Evolutionary conservation across 2,113 vertebrate genomes (phyloP).

Genomic region (Stomatorhinus ivindoensis): DNA sequence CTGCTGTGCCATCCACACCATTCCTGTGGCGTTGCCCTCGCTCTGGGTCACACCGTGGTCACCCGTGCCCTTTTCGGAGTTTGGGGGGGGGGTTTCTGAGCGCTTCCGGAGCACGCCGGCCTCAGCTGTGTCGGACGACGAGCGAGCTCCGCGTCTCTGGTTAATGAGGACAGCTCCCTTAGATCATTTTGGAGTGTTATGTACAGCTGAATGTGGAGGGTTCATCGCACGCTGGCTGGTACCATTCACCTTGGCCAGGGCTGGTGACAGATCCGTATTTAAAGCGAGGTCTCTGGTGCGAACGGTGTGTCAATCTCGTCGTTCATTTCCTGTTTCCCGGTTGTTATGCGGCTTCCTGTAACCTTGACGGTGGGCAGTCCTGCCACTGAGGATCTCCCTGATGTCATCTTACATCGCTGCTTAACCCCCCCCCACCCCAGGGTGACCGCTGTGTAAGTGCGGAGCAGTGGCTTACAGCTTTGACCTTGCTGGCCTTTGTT

Average conservation of each 20-base stretch:
- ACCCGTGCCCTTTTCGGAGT: neutral
- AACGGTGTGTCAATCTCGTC: neutral
- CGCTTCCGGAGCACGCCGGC: too few relatives aligned
- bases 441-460: too few relatives aligned
- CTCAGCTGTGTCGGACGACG: too few relatives aligned
- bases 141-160: too few relatives aligned
- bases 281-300: neutral
- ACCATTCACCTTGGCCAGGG: too few relatives aligned
- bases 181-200: neutral
- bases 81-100: too few relatives aligned
- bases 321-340: neutral
- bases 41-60: neutral
- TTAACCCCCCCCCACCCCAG: neutral
- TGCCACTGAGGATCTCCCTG: neutral
- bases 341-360: neutral
- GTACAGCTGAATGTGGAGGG: neutral
- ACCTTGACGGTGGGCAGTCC: neutral
- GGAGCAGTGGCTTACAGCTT: too few relatives aligned
- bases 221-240: neutral
- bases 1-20: neutral
- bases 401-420: neutral
- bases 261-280: neutral
- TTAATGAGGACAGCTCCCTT: neutral
- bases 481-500: neutral
- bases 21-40: neutral